These are phyloP conservation scores for Criorhina ranunculi DNA, from an alignment of 2,888 invertebrate species.

Conservation along the genomic window DNA sequence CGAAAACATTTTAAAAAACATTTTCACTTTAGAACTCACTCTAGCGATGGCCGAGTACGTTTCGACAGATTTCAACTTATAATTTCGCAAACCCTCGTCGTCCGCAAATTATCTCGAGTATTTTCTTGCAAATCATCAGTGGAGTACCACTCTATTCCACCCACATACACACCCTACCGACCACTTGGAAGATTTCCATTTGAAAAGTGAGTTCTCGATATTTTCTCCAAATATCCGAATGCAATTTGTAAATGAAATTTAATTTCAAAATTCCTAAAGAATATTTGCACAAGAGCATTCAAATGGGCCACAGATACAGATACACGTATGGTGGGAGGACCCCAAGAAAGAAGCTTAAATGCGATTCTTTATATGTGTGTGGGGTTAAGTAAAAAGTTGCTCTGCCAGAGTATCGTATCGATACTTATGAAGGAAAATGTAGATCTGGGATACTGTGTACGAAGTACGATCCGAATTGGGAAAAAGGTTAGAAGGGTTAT, in stretches of 20 bases:
- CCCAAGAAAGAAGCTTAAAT: constrained; percentile 22
- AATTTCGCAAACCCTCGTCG: constrained; percentile 46
- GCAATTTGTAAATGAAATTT: constrained; percentile 73
- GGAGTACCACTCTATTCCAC: not conserved
- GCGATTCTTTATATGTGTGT: constrained; percentile 18
- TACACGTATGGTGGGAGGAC: not conserved
- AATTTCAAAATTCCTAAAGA: constrained; percentile 59
- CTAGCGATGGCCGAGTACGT: constrained; percentile 2
- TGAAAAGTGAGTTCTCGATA: constrained; percentile 50
- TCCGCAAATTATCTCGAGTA: constrained; percentile 6
- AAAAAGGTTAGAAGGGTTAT: constrained; percentile 40
- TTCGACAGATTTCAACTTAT: constrained; percentile 63
- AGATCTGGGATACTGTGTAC: not conserved
- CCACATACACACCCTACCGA: not conserved
- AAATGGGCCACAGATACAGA: not conserved
- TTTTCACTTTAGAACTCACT: constrained; percentile 59
- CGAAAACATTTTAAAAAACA: constrained; percentile 34
- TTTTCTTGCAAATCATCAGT: constrained; percentile 7
- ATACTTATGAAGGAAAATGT: constrained; percentile 23
- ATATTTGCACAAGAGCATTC: constrained; percentile 7
- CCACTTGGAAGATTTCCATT: constrained; percentile 27
- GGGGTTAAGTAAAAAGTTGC: constrained; percentile 39
- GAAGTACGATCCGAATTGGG: not conserved
- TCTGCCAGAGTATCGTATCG: constrained; percentile 47
- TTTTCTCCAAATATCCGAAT: constrained; percentile 49